These are phyloP conservation scores for Chloebia gouldiae DNA, from an alignment of 2,113 vertebrate species.

Conservation along the genomic window DNA sequence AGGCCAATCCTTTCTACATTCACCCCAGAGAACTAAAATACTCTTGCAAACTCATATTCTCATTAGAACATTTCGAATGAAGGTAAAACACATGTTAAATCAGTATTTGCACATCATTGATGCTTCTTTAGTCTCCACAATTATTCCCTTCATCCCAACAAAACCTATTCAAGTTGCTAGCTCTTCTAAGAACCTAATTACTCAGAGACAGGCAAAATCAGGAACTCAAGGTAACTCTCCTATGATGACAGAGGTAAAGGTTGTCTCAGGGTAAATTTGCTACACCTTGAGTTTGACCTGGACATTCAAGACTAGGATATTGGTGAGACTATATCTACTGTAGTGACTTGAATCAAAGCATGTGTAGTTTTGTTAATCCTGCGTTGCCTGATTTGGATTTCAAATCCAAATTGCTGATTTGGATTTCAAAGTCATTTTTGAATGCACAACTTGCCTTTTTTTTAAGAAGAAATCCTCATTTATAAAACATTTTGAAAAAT, in stretches of 20 bases:
- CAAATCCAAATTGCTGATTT: background rate
- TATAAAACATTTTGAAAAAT: background rate
- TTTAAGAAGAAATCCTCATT: background rate
- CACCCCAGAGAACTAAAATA: background rate
- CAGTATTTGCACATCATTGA: background rate
- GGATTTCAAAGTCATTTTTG: background rate
- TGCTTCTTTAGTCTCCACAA: background rate
- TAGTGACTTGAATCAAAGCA: background rate
- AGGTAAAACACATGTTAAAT: background rate
- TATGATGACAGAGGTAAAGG: background rate
- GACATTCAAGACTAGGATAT: background rate
- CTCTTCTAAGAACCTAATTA: background rate
- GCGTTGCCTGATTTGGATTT: background rate
- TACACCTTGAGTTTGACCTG: background rate
- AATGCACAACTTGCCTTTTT: background rate
- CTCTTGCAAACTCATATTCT: background rate
- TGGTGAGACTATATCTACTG: background rate
- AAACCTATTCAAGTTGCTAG: background rate
- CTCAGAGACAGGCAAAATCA: background rate
- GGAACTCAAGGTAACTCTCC: background rate
- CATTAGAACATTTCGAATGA: background rate
- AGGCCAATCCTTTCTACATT: background rate
- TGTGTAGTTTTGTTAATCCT: background rate
- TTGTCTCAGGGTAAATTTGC: background rate
- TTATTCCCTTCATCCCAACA: background rate